phyloP scores from a whole-genome alignment of 2,113 vertebrate genomes.

The Callipepla californica region DNA sequence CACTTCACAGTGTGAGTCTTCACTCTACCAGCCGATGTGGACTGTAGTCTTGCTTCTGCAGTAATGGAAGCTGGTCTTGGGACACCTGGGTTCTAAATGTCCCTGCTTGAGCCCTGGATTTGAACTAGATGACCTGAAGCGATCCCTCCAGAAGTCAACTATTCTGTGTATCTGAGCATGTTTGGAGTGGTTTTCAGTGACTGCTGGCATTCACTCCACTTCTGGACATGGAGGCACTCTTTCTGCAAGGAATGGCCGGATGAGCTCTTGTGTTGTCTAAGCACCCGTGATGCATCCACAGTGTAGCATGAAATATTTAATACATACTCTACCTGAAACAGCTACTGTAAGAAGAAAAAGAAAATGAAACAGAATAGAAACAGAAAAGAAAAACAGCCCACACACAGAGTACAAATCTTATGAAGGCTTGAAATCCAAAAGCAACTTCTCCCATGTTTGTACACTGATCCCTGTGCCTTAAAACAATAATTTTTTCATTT shows the following conservation, averaged over 20 bases:
- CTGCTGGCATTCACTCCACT: neutral
- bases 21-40: neutral
- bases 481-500: neutral
- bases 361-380: neutral
- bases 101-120: neutral
- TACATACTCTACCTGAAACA: neutral
- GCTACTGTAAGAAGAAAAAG: neutral
- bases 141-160: neutral
- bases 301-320: neutral
- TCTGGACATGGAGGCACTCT: neutral
- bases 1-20: neutral
- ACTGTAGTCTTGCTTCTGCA: neutral
- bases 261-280: neutral
- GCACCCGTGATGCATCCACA: neutral
- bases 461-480: neutral
- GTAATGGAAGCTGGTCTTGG: accelerated
- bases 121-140: neutral
- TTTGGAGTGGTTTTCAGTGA: neutral
- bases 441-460: accelerated
- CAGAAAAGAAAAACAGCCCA: neutral
- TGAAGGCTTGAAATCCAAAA: neutral
- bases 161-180: neutral
- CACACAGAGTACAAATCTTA: neutral
- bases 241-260: neutral
- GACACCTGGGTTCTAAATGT: neutral